A percentile compares a stretch with the other conserved stretches of the same genome.
These are phyloP conservation scores for Platynereis dumerilii DNA, from an alignment of 2,888 invertebrate species.

Conservation along the genomic window DNA sequence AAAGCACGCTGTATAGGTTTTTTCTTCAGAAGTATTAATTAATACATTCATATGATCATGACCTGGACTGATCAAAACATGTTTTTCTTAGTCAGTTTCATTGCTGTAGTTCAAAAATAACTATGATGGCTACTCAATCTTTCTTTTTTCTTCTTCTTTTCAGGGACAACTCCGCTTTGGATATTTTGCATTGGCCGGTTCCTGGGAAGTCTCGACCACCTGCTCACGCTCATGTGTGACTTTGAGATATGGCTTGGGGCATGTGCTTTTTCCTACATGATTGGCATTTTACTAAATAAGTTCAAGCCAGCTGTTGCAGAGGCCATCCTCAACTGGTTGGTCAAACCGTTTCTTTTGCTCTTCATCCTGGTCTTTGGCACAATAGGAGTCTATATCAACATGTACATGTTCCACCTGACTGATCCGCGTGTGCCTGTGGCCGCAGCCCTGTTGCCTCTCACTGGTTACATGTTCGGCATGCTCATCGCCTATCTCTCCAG, in stretches of 20 bases:
- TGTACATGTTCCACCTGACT: slow-evolving; percentile 53
- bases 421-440: slow-evolving; percentile 15
- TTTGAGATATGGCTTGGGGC: slow-evolving; percentile 55
- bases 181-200: slow-evolving; percentile 17
- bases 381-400: slow-evolving; percentile 62
- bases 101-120: too few species aligned
- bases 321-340: slow-evolving; percentile 58
- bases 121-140: too few species aligned
- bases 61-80: too few species aligned
- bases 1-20: too few species aligned
- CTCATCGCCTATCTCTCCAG: slow-evolving; percentile 39
- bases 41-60: too few species aligned
- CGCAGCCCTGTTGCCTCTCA: slow-evolving; percentile 21
- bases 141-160: slow-evolving; percentile 1
- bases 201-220: slow-evolving; percentile 3
- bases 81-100: too few species aligned
- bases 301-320: slow-evolving; percentile 53
- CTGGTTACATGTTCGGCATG: slow-evolving; percentile 27
- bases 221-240: slow-evolving; percentile 2
- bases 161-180: slow-evolving; percentile 31
- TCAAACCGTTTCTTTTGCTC: slow-evolving; percentile 59
- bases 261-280: slow-evolving; percentile 51
- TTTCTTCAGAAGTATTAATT: too few species aligned
- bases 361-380: slow-evolving; percentile 59
- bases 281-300: slow-evolving; percentile 52